phyloP scores from a whole-genome alignment of 2,888 invertebrate genomes.

The Latheticus oryzae region DNA sequence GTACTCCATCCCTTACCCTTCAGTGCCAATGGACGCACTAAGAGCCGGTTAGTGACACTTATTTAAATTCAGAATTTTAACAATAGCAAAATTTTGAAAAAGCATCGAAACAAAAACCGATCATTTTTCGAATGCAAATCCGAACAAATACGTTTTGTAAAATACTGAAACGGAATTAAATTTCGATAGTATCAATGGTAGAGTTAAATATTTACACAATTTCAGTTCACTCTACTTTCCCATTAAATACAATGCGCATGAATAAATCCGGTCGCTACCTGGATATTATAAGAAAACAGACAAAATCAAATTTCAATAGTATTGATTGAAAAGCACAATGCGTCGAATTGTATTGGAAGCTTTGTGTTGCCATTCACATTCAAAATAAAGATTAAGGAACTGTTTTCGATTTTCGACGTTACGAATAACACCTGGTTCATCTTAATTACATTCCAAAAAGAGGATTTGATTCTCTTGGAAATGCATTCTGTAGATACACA shows the following conservation, averaged over 20 bases:
- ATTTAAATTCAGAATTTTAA: slow-evolving; percentile 16
- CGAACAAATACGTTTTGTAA: slow-evolving; percentile 34
- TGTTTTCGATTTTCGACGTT: slow-evolving; percentile 51
- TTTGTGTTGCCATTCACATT: slow-evolving; percentile 54
- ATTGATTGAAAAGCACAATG: slow-evolving; percentile 53
- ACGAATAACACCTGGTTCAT: slow-evolving; percentile 45
- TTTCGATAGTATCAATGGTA: slow-evolving; percentile 33
- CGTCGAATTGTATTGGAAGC: slow-evolving; percentile 52
- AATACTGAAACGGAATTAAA: slow-evolving; percentile 43
- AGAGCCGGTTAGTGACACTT: slow-evolving; percentile 85
- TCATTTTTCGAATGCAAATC: slow-evolving; percentile 25
- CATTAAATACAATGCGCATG: slow-evolving; percentile 45
- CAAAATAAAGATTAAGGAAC: slow-evolving; percentile 54
- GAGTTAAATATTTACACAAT: slow-evolving; percentile 49
- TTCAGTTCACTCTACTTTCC: slow-evolving; percentile 48
- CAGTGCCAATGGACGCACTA: slow-evolving; percentile 89
- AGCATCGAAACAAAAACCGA: slow-evolving; percentile 10
- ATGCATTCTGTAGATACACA: too few species aligned
- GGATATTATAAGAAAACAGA: slow-evolving; percentile 60
- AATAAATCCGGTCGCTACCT: slow-evolving; percentile 56
- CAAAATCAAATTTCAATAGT: slow-evolving; percentile 61
- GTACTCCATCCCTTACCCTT: slow-evolving; percentile 92
- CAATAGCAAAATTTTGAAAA: slow-evolving; percentile 28
- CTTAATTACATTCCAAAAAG: too few species aligned
- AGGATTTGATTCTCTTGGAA: too few species aligned